phyloP scores from a whole-genome alignment of 2,888 invertebrate genomes.

The Hanleya hanleyi region DNA sequence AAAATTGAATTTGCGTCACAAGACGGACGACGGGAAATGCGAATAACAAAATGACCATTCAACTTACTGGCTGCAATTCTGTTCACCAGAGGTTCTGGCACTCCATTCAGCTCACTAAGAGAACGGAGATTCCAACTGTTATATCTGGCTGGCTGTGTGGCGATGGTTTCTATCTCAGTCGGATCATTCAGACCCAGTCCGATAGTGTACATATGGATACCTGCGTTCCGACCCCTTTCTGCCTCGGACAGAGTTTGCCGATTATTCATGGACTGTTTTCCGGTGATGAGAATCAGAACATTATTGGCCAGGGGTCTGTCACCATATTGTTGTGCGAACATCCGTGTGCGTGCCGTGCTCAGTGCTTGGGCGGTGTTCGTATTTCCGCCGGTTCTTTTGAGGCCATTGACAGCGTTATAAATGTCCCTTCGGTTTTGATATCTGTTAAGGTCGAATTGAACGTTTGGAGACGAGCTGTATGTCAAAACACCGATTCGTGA shows the following conservation, averaged over 20 bases:
- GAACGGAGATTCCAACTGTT: neutral
- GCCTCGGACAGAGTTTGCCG: neutral
- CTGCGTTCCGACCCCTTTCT: neutral
- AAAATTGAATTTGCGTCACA: too few relatives aligned
- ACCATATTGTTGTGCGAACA: conserved; percentile 51
- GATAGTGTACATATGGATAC: neutral
- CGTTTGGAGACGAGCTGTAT: conserved; percentile 36
- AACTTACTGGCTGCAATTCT: too few relatives aligned
- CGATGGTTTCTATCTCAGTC: neutral
- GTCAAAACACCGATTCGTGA: conserved; percentile 54
- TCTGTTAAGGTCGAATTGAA: neutral
- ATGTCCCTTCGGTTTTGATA: neutral
- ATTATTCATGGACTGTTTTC: conserved; percentile 23
- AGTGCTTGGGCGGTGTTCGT: conserved; percentile 30
- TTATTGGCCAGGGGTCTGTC: conserved; percentile 57
- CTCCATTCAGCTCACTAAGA: neutral
- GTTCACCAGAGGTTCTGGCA: neutral
- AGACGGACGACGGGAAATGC: too few relatives aligned
- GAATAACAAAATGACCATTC: too few relatives aligned
- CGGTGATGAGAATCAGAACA: conserved; percentile 56
- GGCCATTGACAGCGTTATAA: neutral
- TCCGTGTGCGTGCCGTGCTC: conserved; percentile 30
- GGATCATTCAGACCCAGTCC: neutral
- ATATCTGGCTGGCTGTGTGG: neutral
- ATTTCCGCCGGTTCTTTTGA: conserved; percentile 34